Base-by-base conservation (phyloP, 2,888 invertebrate species). In the Catocala nupta region DNA sequence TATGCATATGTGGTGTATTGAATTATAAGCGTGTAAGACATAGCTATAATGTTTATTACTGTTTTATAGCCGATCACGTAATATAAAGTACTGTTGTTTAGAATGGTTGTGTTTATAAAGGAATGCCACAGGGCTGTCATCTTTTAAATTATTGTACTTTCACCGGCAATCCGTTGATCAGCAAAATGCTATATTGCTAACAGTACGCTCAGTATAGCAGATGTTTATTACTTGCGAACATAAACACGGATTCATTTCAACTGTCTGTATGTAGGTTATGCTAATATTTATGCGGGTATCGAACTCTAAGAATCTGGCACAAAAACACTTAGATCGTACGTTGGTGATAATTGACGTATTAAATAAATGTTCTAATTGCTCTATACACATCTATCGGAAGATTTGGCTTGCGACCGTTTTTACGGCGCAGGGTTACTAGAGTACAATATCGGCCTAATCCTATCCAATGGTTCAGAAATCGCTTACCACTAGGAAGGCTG, bases 61-160 rank as follows among this genome's bases (percentile, higher is more conserved):
- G 52, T 73, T 75, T 75, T 75, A 75, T 66, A 59, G 61, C 54
- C 59, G 58, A 68, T 70, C 65, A 73, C 59, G 65, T 73, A 64
- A 49, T 55, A 54, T 61, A 54, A 62, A 62, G 59, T 68, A 73
- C 73, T 57, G 73, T 71, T 73, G 70, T 55, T 47, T 55, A 70
- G 67, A 72, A 67, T 65, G 44, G 57, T 55, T 59, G 34, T 64
- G 53, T 62, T 65, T 73, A 55, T 50, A 59, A 60, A 65, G 73
- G 62, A 71, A 73, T 75, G 73, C 12, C 44, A 25, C 36, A 59
- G 47, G 52, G 34, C 34, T 49, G 53, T 48, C 53, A 54, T 59
- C 43, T 59, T 48, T 25, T 0, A 39, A 54, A 34, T 48, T 54
- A 49, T 59, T 54, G 43, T 42, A 49, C 59, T 59, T 59, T 59